Evolutionary conservation across 2,113 vertebrate genomes (phyloP).

Genomic region (Rhagologus leucostigma): DNA sequence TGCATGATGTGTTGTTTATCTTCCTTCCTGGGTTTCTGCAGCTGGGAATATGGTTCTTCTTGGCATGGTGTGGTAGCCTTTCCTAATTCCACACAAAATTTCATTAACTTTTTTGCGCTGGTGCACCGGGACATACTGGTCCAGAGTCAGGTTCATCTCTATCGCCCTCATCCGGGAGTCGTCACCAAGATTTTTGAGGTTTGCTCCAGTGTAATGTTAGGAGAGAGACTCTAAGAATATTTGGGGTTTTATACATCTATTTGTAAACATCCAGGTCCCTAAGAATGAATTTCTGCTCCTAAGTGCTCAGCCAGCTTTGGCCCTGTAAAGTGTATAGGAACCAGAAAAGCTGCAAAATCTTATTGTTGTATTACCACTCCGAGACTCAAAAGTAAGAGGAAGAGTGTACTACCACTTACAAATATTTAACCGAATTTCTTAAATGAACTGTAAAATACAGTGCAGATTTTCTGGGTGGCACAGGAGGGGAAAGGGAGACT

Average conservation of each 20-base stretch:
- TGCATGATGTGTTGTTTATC: not conserved
- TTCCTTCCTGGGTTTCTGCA: not conserved
- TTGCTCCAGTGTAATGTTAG: not conserved
- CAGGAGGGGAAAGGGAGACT: not conserved
- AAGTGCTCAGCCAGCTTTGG: not conserved
- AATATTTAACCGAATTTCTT: not conserved
- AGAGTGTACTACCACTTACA: not conserved
- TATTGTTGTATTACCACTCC: not conserved
- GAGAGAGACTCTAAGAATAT: not conserved
- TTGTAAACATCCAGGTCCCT: not conserved
- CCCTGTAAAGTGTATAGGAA: not conserved
- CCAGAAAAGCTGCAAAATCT: not conserved
- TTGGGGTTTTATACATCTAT: conserved; percentile 27
- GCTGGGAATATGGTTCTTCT: not conserved
- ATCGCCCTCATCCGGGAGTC: fast-evolving
- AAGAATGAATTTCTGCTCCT: conserved; percentile 22
- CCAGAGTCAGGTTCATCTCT: not conserved
- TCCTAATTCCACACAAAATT: not conserved
- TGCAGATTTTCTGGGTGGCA: not conserved
- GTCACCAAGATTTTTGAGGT: not conserved
- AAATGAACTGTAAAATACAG: not conserved
- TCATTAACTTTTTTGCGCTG: not conserved
- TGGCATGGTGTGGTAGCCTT: not conserved
- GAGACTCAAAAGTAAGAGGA: not conserved
- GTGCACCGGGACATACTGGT: too few relatives aligned